These are phyloP conservation scores for Proales similis DNA, from an alignment of 1,140 invertebrate genomes.

Conservation along the genomic window DNA sequence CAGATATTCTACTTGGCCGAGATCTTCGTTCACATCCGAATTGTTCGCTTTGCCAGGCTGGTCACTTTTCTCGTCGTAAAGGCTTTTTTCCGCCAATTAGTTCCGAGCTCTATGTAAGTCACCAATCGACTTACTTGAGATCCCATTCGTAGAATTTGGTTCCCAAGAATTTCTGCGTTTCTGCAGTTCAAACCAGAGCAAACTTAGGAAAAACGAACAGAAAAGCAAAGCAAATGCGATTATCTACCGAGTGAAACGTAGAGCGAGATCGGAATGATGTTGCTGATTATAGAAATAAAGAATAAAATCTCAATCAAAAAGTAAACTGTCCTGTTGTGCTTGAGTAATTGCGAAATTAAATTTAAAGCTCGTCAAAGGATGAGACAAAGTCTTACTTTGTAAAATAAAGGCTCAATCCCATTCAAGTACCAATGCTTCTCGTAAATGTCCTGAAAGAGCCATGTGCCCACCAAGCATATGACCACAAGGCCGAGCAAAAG, in stretches of 20 bases:
- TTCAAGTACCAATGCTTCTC: slow-evolving; percentile 19
- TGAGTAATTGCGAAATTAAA: neutral
- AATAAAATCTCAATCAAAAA: slow-evolving; percentile 29
- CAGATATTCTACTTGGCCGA: slow-evolving; percentile 83
- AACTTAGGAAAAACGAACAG: neutral
- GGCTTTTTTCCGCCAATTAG: neutral
- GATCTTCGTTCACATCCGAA: slow-evolving; percentile 66
- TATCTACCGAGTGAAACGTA: slow-evolving; percentile 36
- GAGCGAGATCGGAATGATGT: slow-evolving; percentile 32
- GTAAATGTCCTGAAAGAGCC: neutral
- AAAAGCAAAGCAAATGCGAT: neutral
- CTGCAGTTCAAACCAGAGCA: too few species aligned
- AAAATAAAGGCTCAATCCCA: neutral
- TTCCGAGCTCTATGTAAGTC: slow-evolving; percentile 1
- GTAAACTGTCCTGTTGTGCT: slow-evolving; percentile 3
- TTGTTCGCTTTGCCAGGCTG: slow-evolving; percentile 58
- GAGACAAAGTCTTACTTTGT: too few species aligned
- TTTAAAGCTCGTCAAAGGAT: too few species aligned
- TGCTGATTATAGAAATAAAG: slow-evolving; percentile 25
- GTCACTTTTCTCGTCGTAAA: slow-evolving; percentile 37
- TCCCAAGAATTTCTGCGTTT: slow-evolving; percentile 14
- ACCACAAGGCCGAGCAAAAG: slow-evolving; percentile 41
- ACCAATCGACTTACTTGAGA: slow-evolving; percentile 6
- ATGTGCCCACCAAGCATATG: slow-evolving; percentile 60
- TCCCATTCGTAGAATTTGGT: slow-evolving; percentile 31